Evolutionary conservation across 2,888 invertebrate genomes (phyloP).

Genomic region (Volucella inflata): DNA sequence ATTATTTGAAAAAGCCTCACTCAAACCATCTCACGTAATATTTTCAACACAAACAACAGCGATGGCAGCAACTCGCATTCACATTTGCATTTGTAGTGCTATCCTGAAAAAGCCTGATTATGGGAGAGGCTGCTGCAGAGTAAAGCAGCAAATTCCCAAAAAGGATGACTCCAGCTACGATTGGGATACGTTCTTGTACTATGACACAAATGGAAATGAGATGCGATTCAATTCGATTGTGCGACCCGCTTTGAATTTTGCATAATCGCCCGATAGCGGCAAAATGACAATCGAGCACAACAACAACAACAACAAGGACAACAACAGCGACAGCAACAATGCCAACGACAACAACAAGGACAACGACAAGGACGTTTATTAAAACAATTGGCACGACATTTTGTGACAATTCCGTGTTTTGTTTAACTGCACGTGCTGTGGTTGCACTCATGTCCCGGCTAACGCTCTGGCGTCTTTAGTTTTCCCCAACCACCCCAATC

Average conservation of each 20-base stretch:
- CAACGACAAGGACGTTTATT: slow-evolving; percentile 55
- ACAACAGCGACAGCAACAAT: neutral
- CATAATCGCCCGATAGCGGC: slow-evolving; percentile 25
- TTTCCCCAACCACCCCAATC: neutral
- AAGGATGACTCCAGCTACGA: slow-evolving; percentile 19
- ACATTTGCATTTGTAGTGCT: neutral
- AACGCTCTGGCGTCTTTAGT: slow-evolving; percentile 40
- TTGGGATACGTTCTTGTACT: slow-evolving; percentile 17
- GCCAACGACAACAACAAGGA: slow-evolving; percentile 24
- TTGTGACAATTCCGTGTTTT: slow-evolving; percentile 72
- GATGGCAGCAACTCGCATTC: slow-evolving; percentile 31
- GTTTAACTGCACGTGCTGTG: slow-evolving; percentile 69
- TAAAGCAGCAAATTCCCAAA: slow-evolving; percentile 48
- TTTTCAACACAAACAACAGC: slow-evolving; percentile 61
- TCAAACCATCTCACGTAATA: slow-evolving; percentile 47
- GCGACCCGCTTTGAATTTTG: slow-evolving; percentile 5
- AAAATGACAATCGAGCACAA: neutral
- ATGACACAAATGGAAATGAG: slow-evolving; percentile 56
- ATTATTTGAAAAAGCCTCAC: neutral
- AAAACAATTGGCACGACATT: slow-evolving; percentile 72
- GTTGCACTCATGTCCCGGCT: neutral
- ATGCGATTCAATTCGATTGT: slow-evolving; percentile 60
- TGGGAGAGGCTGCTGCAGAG: slow-evolving; percentile 3
- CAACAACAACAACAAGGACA: slow-evolving; percentile 9
- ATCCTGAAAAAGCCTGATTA: slow-evolving; percentile 56